These are phyloP conservation scores for western clawed frog (Xenopus tropicalis) DNA, from an alignment of 2,113 vertebrate species.

Conservation along the genomic window UCB_Xtro_10.0 CM004443.2:59210001-59210500, in stretches of 20 bases:
- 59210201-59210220: constrained; percentile 73
- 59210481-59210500: no score
- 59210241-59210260: constrained; percentile 70
- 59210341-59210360: no score
- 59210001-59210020: constrained; percentile 78
- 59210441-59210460: no score
- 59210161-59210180: constrained; percentile 58
- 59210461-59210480: no score
- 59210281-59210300: constrained; percentile 69
- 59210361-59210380: no score
- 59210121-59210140: constrained; percentile 70
- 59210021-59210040: constrained; percentile 74
- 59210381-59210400: no score
- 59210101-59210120: constrained; percentile 71
- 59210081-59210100: constrained; percentile 75
- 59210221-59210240: constrained; percentile 74
- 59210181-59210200: constrained; percentile 71
- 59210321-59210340: no score
- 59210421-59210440: no score
- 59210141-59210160: constrained; percentile 74
- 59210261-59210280: constrained; percentile 69
- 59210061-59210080: constrained; percentile 77
- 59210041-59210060: constrained; percentile 78
- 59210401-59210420: no score
- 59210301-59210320: constrained; percentile 55